These are phyloP conservation scores for Aphelinus atriplicis DNA, from an alignment of 1,140 invertebrate genomes.

Conservation along the genomic window DNA sequence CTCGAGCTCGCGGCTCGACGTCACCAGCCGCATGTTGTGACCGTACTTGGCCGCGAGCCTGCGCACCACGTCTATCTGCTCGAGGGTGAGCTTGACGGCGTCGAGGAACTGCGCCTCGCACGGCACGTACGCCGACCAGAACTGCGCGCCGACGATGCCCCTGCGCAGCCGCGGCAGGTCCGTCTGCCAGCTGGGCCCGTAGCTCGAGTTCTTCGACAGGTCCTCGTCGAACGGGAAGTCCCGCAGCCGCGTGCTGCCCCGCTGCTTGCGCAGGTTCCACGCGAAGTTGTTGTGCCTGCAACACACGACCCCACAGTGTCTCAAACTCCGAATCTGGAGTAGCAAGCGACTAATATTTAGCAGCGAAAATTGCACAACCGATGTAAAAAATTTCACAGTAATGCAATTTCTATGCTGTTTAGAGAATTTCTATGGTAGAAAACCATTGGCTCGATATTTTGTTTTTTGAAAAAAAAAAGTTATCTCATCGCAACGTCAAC, in stretches of 20 bases:
- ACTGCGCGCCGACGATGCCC: slow-evolving; percentile 75
- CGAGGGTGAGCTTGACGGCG: slow-evolving; percentile 81
- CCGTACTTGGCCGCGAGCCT: slow-evolving; percentile 68
- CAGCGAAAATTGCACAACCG: too few relatives aligned
- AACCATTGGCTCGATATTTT: too few relatives aligned
- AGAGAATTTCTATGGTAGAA: too few relatives aligned
- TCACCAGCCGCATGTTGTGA: slow-evolving; percentile 48
- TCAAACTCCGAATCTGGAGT: too few relatives aligned
- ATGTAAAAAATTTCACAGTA: too few relatives aligned
- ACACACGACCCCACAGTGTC: background rate
- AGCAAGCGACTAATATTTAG: too few relatives aligned
- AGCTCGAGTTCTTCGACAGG: slow-evolving; percentile 65
- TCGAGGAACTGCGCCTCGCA: slow-evolving; percentile 85
- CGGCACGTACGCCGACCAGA: slow-evolving; percentile 90
- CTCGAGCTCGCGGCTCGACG: slow-evolving; percentile 31
- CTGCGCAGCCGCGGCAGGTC: slow-evolving; percentile 66
- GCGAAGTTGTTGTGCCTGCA: slow-evolving; percentile 82
- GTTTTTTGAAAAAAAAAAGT: too few relatives aligned
- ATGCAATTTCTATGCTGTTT: too few relatives aligned
- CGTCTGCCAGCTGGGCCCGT: slow-evolving; percentile 66
- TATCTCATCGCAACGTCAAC: too few relatives aligned
- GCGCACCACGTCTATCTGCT: slow-evolving; percentile 85
- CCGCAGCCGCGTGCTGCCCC: slow-evolving; percentile 74
- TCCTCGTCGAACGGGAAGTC: slow-evolving; percentile 78
- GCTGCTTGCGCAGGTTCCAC: slow-evolving; percentile 82